These are phyloP conservation scores for Merluccius polli DNA, from an alignment of 2,797 vertebrate genomes.

Conservation along the genomic window DNA sequence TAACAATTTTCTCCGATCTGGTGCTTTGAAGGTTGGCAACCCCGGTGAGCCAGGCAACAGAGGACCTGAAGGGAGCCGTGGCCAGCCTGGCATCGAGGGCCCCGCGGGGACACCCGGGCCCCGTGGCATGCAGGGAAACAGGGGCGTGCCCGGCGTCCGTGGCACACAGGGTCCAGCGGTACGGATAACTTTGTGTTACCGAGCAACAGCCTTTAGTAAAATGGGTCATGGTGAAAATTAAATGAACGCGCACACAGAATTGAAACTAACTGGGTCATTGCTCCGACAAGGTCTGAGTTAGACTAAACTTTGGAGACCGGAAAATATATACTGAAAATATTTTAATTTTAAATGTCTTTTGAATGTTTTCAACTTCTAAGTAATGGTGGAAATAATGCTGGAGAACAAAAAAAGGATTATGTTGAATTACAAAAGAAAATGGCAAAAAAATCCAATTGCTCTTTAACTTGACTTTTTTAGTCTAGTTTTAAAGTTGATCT, in stretches of 20 bases:
- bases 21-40: slow-evolving; percentile 77
- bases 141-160: slow-evolving; percentile 83
- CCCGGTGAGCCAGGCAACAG: slow-evolving; percentile 84
- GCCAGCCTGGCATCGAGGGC: slow-evolving; percentile 89
- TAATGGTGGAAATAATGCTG: no score
- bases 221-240: neutral
- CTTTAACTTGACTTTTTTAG: neutral
- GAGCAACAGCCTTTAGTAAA: neutral
- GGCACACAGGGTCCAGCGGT: slow-evolving; percentile 90
- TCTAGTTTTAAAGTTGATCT: neutral
- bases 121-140: slow-evolving; percentile 90
- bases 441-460: neutral
- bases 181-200: slow-evolving; percentile 13
- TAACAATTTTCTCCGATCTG: slow-evolving; percentile 10
- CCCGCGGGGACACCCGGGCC: slow-evolving; percentile 84
- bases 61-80: slow-evolving; percentile 87
- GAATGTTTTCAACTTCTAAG: no score
- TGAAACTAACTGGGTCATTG: neutral
- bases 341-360: neutral
- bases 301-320: neutral
- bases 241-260: neutral
- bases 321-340: neutral
- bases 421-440: neutral
- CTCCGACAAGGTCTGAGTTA: neutral
- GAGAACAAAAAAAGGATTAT: neutral